Base-by-base conservation (phyloP, 2,113 vertebrate species). In the Callocephalon fimbriatum region DNA sequence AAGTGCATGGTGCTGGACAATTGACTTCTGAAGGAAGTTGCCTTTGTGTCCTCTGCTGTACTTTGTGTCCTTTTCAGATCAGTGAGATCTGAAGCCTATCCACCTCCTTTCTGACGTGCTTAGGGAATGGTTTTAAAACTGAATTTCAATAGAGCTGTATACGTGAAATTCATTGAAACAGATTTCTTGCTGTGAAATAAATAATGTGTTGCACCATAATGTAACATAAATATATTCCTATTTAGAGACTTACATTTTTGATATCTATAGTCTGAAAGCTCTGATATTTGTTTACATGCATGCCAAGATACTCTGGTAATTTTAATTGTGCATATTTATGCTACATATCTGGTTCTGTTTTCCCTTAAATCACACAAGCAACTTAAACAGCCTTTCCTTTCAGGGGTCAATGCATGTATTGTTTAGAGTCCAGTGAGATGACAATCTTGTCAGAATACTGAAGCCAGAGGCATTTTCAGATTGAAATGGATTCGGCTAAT, bases 401-500 rank as follows among this genome's bases (percentile, higher is more conserved):
- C 40, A 63, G 53, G 16, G 74, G 58, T 96, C 29, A 20, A 42
- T 73, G 59, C 11, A 1, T 62, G 53, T 75, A 58, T 85, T 91
- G 87, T 86, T 96, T 83, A 90, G 92, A 90, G 81, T 78, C 82
- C 81, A 95, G 37, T 66, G 74, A 86, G 71, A 76, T 0, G 3
- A 68, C 54, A 63, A 0, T 84, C 51, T 89, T 90, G 92, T 93
- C 92, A 82, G 66, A 88, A 70, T 96, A 90, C 91, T 86, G 90
- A 95, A 95, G 90, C 95, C 87, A 88, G 92, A 62, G 75, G 78
- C 47, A 0, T 62, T 95, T 94, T 94, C 90, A 91, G 78, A 88
- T 88, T 94, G 88, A 59, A 97, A 94, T 94, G 26, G 74, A 90
- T 94, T 96, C 3, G 4, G 45, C 81, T 94, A 93, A 97, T 96